Percentiles rank a stretch among this genome's conserved stretches.
These are phyloP conservation scores for Caenorhabditis zanzibari DNA, from an alignment of 2,888 invertebrate species.

Conservation along the genomic window DNA sequence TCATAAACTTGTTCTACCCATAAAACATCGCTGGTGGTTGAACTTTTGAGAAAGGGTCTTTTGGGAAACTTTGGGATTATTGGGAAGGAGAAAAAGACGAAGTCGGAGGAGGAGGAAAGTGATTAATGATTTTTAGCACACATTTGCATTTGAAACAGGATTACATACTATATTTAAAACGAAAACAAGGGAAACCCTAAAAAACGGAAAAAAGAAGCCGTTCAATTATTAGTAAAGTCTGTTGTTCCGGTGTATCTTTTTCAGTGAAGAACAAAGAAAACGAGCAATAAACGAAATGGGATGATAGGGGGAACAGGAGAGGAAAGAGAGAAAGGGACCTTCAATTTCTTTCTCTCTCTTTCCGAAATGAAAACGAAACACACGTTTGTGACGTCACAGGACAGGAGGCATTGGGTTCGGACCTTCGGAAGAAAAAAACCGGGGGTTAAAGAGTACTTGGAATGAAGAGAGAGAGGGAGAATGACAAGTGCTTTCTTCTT, in stretches of 20 bases:
- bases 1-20: conserved; percentile 1
- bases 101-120: background rate
- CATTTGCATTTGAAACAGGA: conserved; percentile 2
- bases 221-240: conserved; percentile 10
- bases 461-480: background rate
- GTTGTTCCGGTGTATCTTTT: conserved; percentile 18
- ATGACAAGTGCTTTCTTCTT: conserved; percentile 19
- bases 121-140: conserved; percentile 5
- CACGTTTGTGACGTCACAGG: conserved; percentile 27
- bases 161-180: background rate
- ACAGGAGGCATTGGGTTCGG: conserved; percentile 17
- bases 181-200: background rate
- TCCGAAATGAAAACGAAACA: conserved; percentile 37
- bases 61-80: conserved; percentile 1
- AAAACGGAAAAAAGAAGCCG: conserved; percentile 18
- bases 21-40: background rate
- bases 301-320: conserved; percentile 11
- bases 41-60: conserved; percentile 4
- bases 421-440: background rate
- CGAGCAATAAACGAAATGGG: conserved; percentile 41
- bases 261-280: conserved; percentile 52
- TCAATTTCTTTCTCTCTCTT: background rate
- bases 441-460: conserved; percentile 7
- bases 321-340: conserved; percentile 18
- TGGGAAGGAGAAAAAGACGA: background rate